phyloP scores from a whole-genome alignment of 2,113 vertebrate species.

The Chaenocephalus aceratus region DNA sequence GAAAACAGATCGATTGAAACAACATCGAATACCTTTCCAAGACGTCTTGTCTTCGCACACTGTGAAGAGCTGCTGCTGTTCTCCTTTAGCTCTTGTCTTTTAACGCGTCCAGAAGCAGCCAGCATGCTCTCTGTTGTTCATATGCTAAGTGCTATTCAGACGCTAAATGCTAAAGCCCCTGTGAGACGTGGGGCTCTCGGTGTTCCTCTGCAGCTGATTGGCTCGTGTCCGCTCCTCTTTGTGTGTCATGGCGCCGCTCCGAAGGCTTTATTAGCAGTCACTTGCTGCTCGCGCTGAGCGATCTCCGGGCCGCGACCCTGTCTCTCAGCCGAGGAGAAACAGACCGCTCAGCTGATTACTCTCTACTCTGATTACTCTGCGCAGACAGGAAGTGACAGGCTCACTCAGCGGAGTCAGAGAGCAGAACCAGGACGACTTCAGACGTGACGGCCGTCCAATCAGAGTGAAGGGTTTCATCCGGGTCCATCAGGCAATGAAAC shows the following conservation, averaged over 20 bases:
- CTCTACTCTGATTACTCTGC: slow-evolving; percentile 42
- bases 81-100: too few relatives aligned
- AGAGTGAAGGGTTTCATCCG: too few relatives aligned
- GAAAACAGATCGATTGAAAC: too few relatives aligned
- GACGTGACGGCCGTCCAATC: too few relatives aligned
- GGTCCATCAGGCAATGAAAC: too few relatives aligned
- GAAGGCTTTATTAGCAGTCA: slow-evolving; percentile 86
- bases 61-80: too few relatives aligned
- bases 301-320: slow-evolving; percentile 82
- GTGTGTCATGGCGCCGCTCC: slow-evolving; percentile 79
- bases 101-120: too few relatives aligned
- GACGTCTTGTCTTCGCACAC: too few relatives aligned
- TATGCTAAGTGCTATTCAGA: neutral
- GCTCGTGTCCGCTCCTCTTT: slow-evolving; percentile 31
- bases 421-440: too few relatives aligned
- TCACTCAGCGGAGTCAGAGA: too few relatives aligned
- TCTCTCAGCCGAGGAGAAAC: slow-evolving; percentile 72
- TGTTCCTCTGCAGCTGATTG: slow-evolving; percentile 54
- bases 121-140: neutral
- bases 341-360: neutral
- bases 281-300: slow-evolving; percentile 90
- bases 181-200: slow-evolving; percentile 12
- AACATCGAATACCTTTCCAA: neutral
- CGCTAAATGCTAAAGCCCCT: slow-evolving; percentile 29
- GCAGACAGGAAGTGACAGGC: too few relatives aligned